Conservation (phyloP, 2,113 vertebrate species). For the Lophura nycthemera region DNA sequence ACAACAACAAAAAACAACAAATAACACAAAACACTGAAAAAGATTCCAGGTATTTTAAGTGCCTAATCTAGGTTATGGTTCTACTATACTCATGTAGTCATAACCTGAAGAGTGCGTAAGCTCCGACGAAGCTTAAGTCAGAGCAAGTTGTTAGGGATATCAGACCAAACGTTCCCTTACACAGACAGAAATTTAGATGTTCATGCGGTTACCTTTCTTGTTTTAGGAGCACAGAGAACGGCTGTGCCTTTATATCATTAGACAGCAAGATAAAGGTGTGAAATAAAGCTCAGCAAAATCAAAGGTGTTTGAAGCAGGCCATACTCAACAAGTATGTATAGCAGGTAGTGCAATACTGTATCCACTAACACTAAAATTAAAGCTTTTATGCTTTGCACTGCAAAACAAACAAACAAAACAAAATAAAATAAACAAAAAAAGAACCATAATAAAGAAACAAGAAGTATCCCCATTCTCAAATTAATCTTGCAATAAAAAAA, state of each 20-base stretch:
- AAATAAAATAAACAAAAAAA: neutral
- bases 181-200: neutral
- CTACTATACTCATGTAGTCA: rapidly evolving
- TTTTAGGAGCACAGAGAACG: neutral
- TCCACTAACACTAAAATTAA: neutral
- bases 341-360: neutral
- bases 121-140: neutral
- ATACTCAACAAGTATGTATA: neutral
- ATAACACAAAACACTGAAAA: neutral
- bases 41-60: neutral
- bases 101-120: neutral
- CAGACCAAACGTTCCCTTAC: neutral
- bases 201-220: neutral
- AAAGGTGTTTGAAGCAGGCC: neutral
- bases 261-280: neutral
- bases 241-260: neutral
- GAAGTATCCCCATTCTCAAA: neutral
- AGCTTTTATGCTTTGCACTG: neutral
- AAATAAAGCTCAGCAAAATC: neutral
- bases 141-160: neutral
- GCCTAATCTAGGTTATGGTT: neutral
- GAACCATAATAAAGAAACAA: neutral
- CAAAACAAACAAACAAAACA: neutral
- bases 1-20: neutral
- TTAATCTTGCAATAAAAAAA: neutral